Evolutionary conservation across 2,113 vertebrate genomes (phyloP).

Genomic region (Psophia crepitans): DNA sequence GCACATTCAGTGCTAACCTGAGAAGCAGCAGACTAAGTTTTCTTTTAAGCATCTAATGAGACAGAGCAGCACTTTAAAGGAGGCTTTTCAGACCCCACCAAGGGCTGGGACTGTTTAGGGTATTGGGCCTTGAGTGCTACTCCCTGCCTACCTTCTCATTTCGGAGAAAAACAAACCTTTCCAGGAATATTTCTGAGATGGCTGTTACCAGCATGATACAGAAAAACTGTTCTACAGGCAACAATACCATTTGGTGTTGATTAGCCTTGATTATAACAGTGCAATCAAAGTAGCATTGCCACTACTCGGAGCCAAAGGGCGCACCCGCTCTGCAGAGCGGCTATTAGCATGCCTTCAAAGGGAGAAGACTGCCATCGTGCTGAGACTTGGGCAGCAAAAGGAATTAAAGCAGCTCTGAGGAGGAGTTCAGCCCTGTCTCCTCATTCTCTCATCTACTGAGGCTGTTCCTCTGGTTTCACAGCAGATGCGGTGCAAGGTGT

Average conservation of each 20-base stretch:
- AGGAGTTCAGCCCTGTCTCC: neutral
- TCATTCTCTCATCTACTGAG: neutral
- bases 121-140: neutral
- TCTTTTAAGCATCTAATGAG: neutral
- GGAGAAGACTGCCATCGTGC: neutral
- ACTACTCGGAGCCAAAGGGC: neutral
- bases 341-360: neutral
- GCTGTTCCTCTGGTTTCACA: neutral
- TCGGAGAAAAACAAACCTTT: neutral
- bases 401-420: neutral
- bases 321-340: neutral
- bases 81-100: neutral
- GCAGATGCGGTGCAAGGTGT: neutral
- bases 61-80: neutral
- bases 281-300: neutral
- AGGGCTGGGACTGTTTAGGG: neutral
- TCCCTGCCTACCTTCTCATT: neutral
- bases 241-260: neutral
- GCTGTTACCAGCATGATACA: neutral
- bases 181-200: neutral
- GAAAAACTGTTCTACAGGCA: neutral
- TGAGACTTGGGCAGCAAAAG: neutral
- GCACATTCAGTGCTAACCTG: neutral
- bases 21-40: neutral
- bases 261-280: neutral